Evolutionary conservation across 1,140 invertebrate species (phyloP).

Genomic region (Drosophila willistoni): DNA sequence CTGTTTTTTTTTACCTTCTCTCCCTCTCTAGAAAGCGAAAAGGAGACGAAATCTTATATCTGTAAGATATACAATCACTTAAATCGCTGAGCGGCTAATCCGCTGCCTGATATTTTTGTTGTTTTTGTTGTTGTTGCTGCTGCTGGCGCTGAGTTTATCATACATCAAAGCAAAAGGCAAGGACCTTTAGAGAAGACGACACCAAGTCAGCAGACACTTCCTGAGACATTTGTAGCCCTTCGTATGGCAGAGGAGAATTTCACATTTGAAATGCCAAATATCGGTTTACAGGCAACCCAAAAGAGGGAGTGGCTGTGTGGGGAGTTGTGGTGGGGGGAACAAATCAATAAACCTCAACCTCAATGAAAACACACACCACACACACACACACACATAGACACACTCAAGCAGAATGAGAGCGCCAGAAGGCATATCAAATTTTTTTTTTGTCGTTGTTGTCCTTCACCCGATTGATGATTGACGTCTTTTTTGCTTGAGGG

Average conservation of each 20-base stretch:
- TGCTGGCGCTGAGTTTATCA: conserved; percentile 43
- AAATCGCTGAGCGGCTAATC: conserved; percentile 79
- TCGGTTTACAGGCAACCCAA: conserved; percentile 62
- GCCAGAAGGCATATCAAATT: conserved; percentile 76
- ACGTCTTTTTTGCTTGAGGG: conserved; percentile 61
- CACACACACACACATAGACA: conserved; percentile 27
- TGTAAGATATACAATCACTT: conserved; percentile 81
- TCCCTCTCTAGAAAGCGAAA: background rate
- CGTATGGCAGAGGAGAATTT: conserved; percentile 15
- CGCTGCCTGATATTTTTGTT: conserved; percentile 42
- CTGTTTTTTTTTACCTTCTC: conserved; percentile 14
- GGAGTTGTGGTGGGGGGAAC: conserved; percentile 37
- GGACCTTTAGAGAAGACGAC: conserved; percentile 6
- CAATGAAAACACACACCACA: conserved; percentile 31
- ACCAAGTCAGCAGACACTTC: conserved; percentile 11
- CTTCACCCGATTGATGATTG: conserved; percentile 56
- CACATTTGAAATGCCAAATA: conserved; percentile 77
- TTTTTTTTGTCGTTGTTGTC: conserved; percentile 50
- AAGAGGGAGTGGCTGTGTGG: background rate
- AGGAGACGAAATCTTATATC: conserved; percentile 64
- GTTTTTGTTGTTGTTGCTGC: background rate
- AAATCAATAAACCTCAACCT: conserved; percentile 73
- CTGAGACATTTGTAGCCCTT: conserved; percentile 7
- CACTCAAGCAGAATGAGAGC: conserved; percentile 10
- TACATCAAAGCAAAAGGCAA: conserved; percentile 42